A percentile compares a stretch with the other conserved stretches of the same genome.
Evolutionary conservation across 2,113 vertebrate genomes (phyloP).

Genomic region (Ciconia stormi): DNA sequence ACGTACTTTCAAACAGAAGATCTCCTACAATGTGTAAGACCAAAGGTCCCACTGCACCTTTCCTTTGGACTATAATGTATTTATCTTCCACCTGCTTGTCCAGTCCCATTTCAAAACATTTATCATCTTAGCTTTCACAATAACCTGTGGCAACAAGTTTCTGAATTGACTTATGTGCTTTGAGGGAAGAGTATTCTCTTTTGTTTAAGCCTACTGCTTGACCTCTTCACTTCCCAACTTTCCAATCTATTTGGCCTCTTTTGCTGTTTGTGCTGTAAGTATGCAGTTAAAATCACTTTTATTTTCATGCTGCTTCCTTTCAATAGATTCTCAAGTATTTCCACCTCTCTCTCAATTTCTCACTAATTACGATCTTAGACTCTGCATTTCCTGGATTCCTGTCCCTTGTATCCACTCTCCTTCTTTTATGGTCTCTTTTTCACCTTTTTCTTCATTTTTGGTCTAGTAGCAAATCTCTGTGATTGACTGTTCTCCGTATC

Average conservation of each 20-base stretch:
- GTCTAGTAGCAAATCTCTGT: background rate
- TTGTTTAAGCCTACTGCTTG: background rate
- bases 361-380: background rate
- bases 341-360: background rate
- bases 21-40: background rate
- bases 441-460: background rate
- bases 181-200: background rate
- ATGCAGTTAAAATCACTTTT: background rate
- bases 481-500: background rate
- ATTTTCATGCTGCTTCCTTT: background rate
- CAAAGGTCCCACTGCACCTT: background rate
- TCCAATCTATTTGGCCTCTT: background rate
- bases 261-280: background rate
- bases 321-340: background rate
- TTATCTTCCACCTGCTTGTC: background rate
- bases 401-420: background rate
- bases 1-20: background rate
- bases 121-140: background rate
- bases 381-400: background rate
- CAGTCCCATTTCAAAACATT: slow-evolving; percentile 11
- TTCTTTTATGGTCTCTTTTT: background rate
- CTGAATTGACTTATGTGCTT: slow-evolving; percentile 9
- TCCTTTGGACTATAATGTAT: background rate
- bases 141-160: background rate
- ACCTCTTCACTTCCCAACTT: background rate